These are phyloP conservation scores for Magallana gigas DNA, from an alignment of 1,140 invertebrate genomes.

Conservation along the genomic window DNA sequence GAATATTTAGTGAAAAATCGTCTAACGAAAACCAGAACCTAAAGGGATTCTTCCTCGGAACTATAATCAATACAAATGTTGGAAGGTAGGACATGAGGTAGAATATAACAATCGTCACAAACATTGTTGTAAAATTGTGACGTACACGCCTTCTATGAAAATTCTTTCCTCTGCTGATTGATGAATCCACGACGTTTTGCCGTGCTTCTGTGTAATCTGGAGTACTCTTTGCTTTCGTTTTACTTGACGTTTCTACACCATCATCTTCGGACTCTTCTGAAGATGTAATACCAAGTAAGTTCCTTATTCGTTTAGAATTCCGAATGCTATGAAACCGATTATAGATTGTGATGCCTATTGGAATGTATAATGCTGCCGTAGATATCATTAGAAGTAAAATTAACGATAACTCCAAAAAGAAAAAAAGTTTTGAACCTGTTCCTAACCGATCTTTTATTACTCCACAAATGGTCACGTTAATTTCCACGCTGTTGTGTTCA, in stretches of 20 bases:
- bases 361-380: slow-evolving; percentile 19
- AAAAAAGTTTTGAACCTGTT: background rate
- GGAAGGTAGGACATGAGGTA: slow-evolving; percentile 23
- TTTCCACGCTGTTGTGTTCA: background rate
- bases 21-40: background rate
- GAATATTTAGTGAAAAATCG: background rate
- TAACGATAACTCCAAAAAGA: background rate
- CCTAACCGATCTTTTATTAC: background rate
- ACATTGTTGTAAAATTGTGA: slow-evolving; percentile 29
- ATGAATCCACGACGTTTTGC: background rate
- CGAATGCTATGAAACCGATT: slow-evolving; percentile 21
- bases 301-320: background rate
- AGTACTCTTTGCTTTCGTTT: background rate
- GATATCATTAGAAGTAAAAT: background rate
- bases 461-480: background rate
- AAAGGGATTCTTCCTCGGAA: background rate
- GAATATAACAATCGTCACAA: slow-evolving; percentile 9
- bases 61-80: background rate
- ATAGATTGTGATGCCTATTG: slow-evolving; percentile 10
- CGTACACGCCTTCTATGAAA: background rate
- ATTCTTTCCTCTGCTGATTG: background rate
- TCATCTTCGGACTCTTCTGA: background rate
- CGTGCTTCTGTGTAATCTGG: too few relatives aligned
- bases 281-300: slow-evolving; percentile 14
- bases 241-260: background rate